phyloP scores from a whole-genome alignment of 2,113 vertebrate genomes.

The Poeciliopsis occidentalis region DNA sequence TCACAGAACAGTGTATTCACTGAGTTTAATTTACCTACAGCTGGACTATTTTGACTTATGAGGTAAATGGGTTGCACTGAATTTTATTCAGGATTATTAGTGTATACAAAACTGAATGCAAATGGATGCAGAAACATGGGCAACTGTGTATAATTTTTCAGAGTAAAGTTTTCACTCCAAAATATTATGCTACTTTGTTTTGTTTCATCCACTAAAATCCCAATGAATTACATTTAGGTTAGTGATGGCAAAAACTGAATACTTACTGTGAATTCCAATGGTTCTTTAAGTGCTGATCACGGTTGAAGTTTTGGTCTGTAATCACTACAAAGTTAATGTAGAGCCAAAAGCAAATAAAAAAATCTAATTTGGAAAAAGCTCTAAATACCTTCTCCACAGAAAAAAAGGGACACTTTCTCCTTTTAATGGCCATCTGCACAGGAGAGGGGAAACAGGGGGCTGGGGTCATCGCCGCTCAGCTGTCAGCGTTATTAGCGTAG shows the following conservation, averaged over 20 bases:
- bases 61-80: neutral
- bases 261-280: neutral
- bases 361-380: constrained; percentile 80
- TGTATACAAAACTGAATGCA: neutral
- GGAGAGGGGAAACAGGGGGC: constrained; percentile 94
- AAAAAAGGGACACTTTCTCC: constrained; percentile 95
- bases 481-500: constrained; percentile 98
- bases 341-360: constrained; percentile 69
- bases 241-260: neutral
- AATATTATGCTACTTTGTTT: too few species aligned
- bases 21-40: neutral
- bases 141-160: neutral
- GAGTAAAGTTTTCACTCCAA: too few species aligned
- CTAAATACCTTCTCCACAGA: constrained; percentile 86
- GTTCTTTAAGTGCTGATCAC: constrained; percentile 39
- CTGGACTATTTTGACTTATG: neutral
- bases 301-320: constrained; percentile 67
- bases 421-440: constrained; percentile 99
- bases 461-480: constrained; percentile 99
- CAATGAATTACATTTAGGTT: neutral
- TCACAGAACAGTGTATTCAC: neutral
- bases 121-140: neutral
- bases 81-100: too few species aligned
- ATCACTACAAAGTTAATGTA: constrained; percentile 71
- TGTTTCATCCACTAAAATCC: too few species aligned